phyloP scores from a whole-genome alignment of 2,113 vertebrate species.

The Glareola pratincola region DNA sequence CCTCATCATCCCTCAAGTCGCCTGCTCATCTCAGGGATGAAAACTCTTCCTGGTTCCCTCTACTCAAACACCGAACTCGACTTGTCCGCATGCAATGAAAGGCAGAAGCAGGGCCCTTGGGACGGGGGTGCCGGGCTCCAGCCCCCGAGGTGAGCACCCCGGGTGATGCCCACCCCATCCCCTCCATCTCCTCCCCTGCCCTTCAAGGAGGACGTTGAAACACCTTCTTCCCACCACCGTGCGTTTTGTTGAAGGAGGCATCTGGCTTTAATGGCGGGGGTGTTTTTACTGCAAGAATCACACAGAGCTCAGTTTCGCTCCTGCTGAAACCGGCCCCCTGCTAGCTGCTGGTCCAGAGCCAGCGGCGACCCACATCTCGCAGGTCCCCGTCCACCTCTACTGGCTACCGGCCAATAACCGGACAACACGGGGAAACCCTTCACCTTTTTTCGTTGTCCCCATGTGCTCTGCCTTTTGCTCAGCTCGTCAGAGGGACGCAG shows the following conservation, averaged over 20 bases:
- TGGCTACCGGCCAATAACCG: background rate
- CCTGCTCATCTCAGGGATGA: rapidly evolving
- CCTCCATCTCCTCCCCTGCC: background rate
- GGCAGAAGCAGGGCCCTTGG: rapidly evolving
- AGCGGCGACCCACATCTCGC: background rate
- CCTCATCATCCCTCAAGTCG: background rate
- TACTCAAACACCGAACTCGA: background rate
- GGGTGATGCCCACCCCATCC: rapidly evolving
- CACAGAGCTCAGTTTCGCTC: rapidly evolving
- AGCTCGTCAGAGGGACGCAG: background rate
- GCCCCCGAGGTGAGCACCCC: background rate
- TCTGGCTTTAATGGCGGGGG: background rate
- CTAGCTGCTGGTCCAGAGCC: background rate
- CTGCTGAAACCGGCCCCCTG: background rate
- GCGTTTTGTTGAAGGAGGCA: background rate
- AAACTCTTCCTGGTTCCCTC: background rate
- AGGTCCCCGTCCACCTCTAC: rapidly evolving
- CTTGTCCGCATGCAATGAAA: rapidly evolving
- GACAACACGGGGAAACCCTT: background rate
- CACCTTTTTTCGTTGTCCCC: background rate
- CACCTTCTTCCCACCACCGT: rapidly evolving
- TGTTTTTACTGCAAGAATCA: background rate
- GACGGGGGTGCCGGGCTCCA: rapidly evolving
- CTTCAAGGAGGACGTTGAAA: rapidly evolving
- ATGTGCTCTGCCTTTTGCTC: background rate